Conservation (phyloP, 2,888 invertebrate species). For the Hartigia nigra region DNA sequence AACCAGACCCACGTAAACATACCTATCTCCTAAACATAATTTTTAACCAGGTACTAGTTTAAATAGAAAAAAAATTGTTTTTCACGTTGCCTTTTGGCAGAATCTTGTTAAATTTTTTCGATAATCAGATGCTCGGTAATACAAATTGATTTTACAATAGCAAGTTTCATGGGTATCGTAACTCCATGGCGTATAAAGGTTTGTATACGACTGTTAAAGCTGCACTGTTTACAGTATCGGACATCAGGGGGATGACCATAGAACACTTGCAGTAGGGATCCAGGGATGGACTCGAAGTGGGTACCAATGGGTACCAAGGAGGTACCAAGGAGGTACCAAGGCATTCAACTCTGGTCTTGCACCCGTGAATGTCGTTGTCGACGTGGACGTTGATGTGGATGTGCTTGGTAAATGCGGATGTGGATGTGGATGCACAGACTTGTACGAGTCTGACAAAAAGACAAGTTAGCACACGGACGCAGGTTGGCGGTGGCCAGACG, state of each 20-base stretch:
- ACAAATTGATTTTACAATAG: background rate
- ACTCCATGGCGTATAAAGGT: constrained; percentile 8
- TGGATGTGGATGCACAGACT: constrained; percentile 17
- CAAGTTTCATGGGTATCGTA: background rate
- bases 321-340: constrained; percentile 12
- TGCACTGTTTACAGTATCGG: constrained; percentile 41
- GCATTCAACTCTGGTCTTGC: constrained; percentile 35
- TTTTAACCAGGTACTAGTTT: background rate
- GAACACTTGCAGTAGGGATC: constrained; percentile 11
- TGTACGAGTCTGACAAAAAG: constrained; percentile 34
- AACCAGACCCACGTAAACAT: background rate
- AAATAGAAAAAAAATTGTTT: background rate
- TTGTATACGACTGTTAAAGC: constrained; percentile 33
- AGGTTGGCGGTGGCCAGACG: constrained; percentile 36
- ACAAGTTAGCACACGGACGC: constrained; percentile 32
- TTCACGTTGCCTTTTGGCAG: background rate
- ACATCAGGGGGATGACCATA: constrained; percentile 21
- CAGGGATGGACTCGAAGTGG: constrained; percentile 17
- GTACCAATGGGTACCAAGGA: constrained; percentile 15
- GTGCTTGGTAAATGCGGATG: constrained; percentile 17
- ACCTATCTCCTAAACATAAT: background rate
- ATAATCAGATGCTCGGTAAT: background rate
- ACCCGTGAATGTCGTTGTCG: constrained; percentile 41
- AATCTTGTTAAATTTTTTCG: background rate
- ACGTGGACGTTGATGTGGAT: constrained; percentile 37